A percentile compares a stretch with the other conserved stretches of the same genome.
These are phyloP conservation scores for Callinectes sapidus DNA, from an alignment of 2,888 invertebrate genomes.

Conservation along the genomic window DNA sequence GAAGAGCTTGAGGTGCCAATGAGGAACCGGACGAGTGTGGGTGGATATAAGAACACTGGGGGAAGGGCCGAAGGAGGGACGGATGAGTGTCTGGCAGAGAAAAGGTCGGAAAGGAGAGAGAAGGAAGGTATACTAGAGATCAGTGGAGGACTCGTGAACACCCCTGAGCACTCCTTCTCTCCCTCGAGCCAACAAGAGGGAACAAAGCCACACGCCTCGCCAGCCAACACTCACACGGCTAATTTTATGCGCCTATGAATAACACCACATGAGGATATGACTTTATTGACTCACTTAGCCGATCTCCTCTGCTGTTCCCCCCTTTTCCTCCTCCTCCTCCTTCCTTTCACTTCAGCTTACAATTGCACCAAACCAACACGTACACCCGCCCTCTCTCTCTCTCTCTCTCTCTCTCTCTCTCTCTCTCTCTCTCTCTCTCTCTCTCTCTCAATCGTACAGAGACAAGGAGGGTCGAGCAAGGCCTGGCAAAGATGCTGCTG, in stretches of 20 bases:
- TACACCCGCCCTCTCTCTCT: background rate
- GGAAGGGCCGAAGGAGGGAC: background rate
- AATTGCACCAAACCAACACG: background rate
- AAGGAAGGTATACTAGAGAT: background rate
- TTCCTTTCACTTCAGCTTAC: background rate
- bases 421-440: too few relatives aligned
- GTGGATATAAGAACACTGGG: background rate
- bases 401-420: too few relatives aligned
- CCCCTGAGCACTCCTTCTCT: slow-evolving; percentile 22
- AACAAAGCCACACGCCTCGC: slow-evolving; percentile 21
- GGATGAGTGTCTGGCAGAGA: background rate
- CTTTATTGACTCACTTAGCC: slow-evolving; percentile 1
- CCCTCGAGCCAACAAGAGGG: slow-evolving; percentile 28
- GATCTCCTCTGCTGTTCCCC: background rate
- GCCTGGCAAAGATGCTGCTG: background rate
- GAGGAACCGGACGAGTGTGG: background rate
- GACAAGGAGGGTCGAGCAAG: background rate
- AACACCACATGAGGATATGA: slow-evolving; percentile 22
- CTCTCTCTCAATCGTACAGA: background rate
- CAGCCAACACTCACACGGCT: slow-evolving; percentile 27
- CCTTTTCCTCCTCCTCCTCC: background rate
- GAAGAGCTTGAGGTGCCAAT: slow-evolving; percentile 7
- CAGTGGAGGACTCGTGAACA: background rate
- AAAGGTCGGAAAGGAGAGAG: background rate
- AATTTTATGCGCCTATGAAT: slow-evolving; percentile 20